Conservation (phyloP, 2,113 vertebrate species). For the Alligator sinensis region DNA sequence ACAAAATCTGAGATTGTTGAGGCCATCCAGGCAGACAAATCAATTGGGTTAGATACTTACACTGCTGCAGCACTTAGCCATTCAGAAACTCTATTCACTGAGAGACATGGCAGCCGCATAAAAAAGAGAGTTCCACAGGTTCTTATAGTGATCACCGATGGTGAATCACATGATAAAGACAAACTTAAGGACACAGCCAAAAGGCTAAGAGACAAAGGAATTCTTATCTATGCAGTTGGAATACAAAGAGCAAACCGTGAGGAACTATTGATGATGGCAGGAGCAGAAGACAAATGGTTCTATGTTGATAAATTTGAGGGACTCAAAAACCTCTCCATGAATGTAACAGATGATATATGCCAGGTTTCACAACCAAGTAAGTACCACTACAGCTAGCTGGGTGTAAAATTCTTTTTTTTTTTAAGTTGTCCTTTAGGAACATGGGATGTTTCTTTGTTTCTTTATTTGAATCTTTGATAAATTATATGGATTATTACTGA, state of each 20-base stretch:
- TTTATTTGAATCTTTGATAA: too few species aligned
- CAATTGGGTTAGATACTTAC: conserved; percentile 46
- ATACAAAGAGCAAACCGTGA: conserved; percentile 46
- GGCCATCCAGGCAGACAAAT: conserved; percentile 24
- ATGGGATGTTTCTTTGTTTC: too few species aligned
- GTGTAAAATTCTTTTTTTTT: too few species aligned
- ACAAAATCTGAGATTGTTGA: conserved; percentile 54
- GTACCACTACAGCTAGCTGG: not conserved
- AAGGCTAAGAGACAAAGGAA: conserved; percentile 62
- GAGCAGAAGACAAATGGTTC: conserved; percentile 65
- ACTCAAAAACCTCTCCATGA: conserved; percentile 59
- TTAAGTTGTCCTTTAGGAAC: too few species aligned
- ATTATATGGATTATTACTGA: too few species aligned
- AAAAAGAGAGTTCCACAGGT: conserved; percentile 69
- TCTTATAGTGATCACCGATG: conserved; percentile 75
- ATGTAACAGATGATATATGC: conserved; percentile 68
- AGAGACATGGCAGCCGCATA: conserved; percentile 63
- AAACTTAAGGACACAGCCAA: conserved; percentile 44
- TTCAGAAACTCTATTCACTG: conserved; percentile 61
- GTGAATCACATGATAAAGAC: conserved; percentile 57
- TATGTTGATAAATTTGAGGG: conserved; percentile 74
- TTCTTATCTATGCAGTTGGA: conserved; percentile 70
- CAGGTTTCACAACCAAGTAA: conserved; percentile 65
- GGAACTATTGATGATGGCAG: conserved; percentile 74
- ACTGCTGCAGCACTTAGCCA: conserved; percentile 57